These are phyloP conservation scores for Phlogophora meticulosa DNA, from an alignment of 2,888 invertebrate genomes.

Conservation along the genomic window DNA sequence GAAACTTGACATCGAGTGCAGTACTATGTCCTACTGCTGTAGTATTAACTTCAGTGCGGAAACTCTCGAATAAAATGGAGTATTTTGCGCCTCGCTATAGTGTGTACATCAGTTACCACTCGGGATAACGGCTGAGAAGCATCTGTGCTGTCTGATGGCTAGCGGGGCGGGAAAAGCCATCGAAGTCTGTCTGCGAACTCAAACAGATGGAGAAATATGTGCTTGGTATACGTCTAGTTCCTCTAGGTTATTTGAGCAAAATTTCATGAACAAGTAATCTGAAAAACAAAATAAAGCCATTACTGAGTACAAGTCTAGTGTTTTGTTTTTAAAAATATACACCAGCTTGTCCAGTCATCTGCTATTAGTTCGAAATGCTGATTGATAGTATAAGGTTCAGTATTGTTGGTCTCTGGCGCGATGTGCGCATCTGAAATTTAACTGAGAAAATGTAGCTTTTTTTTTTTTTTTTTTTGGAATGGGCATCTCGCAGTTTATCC, in stretches of 20 bases:
- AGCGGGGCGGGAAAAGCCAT: slow-evolving; percentile 1
- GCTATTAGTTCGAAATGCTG: not conserved
- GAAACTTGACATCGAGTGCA: slow-evolving; percentile 18
- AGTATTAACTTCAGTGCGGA: slow-evolving; percentile 3
- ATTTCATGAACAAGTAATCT: not conserved
- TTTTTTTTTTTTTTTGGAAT: too few relatives aligned
- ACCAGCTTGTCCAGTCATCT: too few relatives aligned
- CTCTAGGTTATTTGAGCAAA: not conserved
- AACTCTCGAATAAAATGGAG: slow-evolving; percentile 11
- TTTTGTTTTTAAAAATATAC: too few relatives aligned
- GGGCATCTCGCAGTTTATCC: too few relatives aligned
- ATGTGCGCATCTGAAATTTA: too few relatives aligned
- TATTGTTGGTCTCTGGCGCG: too few relatives aligned
- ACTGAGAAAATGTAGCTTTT: too few relatives aligned
- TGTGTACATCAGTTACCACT: slow-evolving; percentile 3
- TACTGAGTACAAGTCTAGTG: too few relatives aligned
- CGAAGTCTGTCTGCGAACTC: slow-evolving; percentile 6
- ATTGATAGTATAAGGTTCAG: too few relatives aligned
- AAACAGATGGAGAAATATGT: not conserved
- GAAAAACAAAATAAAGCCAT: too few relatives aligned
- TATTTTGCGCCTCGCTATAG: slow-evolving; percentile 7
- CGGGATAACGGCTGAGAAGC: slow-evolving; percentile 5
- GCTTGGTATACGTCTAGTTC: not conserved
- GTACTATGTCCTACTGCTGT: not conserved
- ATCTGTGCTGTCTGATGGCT: slow-evolving; percentile 13